These are phyloP conservation scores for Colletes gigas DNA, from an alignment of 1,140 invertebrate genomes.

Conservation along the genomic window DNA sequence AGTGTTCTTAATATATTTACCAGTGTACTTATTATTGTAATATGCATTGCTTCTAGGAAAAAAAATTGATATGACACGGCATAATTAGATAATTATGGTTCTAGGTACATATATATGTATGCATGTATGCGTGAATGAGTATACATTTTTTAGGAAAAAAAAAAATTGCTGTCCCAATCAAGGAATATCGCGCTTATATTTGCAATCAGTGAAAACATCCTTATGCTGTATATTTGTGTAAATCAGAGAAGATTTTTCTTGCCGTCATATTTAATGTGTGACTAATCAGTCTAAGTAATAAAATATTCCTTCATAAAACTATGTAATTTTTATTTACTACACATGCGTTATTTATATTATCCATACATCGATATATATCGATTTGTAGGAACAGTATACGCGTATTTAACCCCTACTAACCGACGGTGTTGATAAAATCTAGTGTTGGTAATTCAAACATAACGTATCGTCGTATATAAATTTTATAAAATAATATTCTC, in stretches of 20 bases:
- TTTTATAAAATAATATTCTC: no score
- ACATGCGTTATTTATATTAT: background rate
- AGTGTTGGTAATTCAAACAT: no score
- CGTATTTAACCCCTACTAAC: no score
- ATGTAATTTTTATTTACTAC: background rate
- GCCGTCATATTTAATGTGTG: constrained; percentile 50
- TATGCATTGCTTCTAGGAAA: constrained; percentile 37
- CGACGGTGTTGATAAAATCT: no score
- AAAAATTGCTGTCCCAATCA: background rate
- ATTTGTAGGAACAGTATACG: no score
- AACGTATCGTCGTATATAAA: no score
- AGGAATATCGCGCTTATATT: constrained; percentile 1
- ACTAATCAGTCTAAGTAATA: constrained; percentile 57
- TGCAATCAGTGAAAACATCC: background rate
- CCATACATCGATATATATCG: no score
- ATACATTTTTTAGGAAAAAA: background rate
- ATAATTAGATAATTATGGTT: constrained; percentile 45
- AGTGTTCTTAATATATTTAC: constrained; percentile 64
- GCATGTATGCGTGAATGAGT: constrained; percentile 14
- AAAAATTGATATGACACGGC: constrained; percentile 6
- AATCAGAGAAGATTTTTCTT: constrained; percentile 50
- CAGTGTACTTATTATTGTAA: constrained; percentile 57
- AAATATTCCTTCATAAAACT: constrained; percentile 57
- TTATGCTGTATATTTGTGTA: constrained; percentile 52
- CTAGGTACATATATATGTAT: constrained; percentile 6